phyloP scores from a whole-genome alignment of 2,113 vertebrate genomes.

The Hippocampus abdominalis region DNA sequence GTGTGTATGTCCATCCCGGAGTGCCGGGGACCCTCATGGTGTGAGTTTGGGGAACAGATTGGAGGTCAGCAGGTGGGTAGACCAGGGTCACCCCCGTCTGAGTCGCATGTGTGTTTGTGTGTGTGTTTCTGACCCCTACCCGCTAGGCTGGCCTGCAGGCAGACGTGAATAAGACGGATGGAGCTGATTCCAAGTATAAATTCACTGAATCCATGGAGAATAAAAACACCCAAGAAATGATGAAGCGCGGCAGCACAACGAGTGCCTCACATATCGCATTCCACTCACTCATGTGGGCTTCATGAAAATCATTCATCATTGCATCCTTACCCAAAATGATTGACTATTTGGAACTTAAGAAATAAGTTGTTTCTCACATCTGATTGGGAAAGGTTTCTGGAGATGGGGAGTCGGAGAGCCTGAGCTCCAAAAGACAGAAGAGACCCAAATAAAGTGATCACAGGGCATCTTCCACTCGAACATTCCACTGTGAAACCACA shows the following conservation, averaged over 20 bases:
- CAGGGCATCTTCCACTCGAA: constrained; percentile 50
- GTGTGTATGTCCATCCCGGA: constrained; percentile 49
- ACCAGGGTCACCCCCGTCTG: constrained; percentile 75
- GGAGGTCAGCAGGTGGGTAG: constrained; percentile 75
- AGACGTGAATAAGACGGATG: constrained; percentile 69
- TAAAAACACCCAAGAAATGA: constrained; percentile 68
- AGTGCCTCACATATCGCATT: constrained; percentile 66
- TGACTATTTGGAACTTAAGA: constrained; percentile 44
- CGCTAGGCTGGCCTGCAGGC: constrained; percentile 48
- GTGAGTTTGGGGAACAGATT: constrained; percentile 77
- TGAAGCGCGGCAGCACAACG: constrained; percentile 64
- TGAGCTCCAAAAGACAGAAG: constrained; percentile 2
- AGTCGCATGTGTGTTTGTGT: constrained; percentile 39
- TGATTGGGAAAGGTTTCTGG: background rate
- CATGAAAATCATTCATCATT: constrained; percentile 71
- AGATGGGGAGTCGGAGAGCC: constrained; percentile 1
- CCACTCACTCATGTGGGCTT: constrained; percentile 41
- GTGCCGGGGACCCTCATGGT: constrained; percentile 66
- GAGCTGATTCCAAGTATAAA: constrained; percentile 66
- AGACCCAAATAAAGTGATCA: constrained; percentile 60
- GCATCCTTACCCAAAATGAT: constrained; percentile 65
- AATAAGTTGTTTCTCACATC: background rate
- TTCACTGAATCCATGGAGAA: constrained; percentile 69
- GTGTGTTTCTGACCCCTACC: constrained; percentile 48
- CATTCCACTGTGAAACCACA: constrained; percentile 48